Evolutionary conservation across 2,888 invertebrate species (phyloP), one percentile per base, ranked within the genome.

Genomic region (Mesopsocus fuscifrons): DNA sequence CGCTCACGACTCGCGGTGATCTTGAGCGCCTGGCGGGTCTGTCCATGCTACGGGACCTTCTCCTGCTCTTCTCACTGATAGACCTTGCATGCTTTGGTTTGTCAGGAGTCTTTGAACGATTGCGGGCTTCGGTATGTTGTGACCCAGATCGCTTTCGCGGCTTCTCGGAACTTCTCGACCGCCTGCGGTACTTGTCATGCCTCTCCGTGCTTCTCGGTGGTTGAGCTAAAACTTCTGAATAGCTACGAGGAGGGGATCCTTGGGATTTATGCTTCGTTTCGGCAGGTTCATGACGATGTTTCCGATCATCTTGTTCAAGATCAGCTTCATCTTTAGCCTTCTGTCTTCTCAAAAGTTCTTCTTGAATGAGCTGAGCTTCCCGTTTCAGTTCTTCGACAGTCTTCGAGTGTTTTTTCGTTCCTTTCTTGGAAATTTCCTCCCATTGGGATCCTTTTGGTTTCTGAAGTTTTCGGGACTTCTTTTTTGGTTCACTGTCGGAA

Each of bases 331-430:
- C 38, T 20, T 38, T 21, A 5, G 20, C 20, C 18, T 38, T 38
- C 34, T 34, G 34, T 20, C 38, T 15, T 20, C 38, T 3, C 6
- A 18, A n/a, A n/a, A 38, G 21, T 38, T 38, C 38, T 11, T 38
- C 38, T 20, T 38, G 38, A 18, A 38, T 38, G 4, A 38, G 38
- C 11, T 20, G 15, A n/a, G 38, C 38, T 20, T 38, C 38, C 20
- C 38, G 15, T 20, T 38, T 21, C 17, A 38, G 38, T 38, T 38
- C 38, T 20, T 38, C 38, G 5, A 38, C 11, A 6, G 38, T 38
- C 11, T 18, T 38, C 17, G n/a, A 3, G 5, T 38, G 15, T 11
- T 11, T 15, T 18, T 16, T 18, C 38, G n/a, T 15, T 18, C 21
- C 4, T 38, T 38, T 38, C 20, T 38, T 38, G 18, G 38, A 20